Conservation (phyloP, 2,888 invertebrate species). For the Elysia crispata region DNA sequence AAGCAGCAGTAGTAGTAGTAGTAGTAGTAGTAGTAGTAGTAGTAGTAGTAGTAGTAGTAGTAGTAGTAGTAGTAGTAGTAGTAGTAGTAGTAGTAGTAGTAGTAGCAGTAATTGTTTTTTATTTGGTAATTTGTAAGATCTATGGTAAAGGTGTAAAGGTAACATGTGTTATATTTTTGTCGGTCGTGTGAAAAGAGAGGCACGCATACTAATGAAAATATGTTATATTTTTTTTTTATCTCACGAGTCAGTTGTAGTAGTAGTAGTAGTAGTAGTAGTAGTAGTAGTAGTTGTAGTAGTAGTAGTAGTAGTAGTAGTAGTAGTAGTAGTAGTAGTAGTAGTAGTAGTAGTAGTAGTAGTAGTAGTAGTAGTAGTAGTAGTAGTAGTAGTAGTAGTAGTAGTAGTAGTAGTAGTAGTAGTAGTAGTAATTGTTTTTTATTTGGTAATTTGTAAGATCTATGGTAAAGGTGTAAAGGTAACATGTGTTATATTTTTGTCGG, state of each 20-base stretch:
- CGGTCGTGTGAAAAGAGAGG: no score
- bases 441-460: no score
- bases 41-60: constrained; percentile 30
- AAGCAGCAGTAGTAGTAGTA: no score
- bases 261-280: constrained; percentile 25
- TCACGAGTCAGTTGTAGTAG: constrained; percentile 10
- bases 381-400: constrained; percentile 27
- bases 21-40: neutral
- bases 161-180: no score
- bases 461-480: no score
- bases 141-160: no score
- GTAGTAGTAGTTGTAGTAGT: constrained; percentile 27
- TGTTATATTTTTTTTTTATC: no score
- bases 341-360: constrained; percentile 30
- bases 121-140: neutral
- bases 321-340: constrained; percentile 33
- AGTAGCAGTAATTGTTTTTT: neutral
- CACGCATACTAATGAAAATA: neutral
- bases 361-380: constrained; percentile 35
- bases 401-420: no score
- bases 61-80: constrained; percentile 29
- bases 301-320: constrained; percentile 36
- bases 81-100: constrained; percentile 11
- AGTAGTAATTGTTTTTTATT: no score
- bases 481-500: no score